Percentiles rank a stretch among this genome's conserved stretches.
phyloP scores from a whole-genome alignment of 2,797 vertebrate species.

The Falco novaeseelandiae region DNA sequence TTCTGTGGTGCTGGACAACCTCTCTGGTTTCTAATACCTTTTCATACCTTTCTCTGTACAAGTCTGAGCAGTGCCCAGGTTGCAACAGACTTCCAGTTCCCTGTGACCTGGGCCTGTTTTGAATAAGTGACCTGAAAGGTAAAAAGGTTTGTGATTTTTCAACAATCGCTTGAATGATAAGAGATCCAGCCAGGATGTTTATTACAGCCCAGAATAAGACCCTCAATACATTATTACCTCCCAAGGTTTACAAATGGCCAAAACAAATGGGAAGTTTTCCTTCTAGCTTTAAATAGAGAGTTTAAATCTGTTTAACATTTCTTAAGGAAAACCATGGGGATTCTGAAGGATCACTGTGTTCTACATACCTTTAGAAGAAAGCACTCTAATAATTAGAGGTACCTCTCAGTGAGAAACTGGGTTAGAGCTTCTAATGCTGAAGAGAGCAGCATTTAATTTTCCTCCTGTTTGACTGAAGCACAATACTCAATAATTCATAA shows the following conservation, averaged over 20 bases:
- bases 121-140: not conserved
- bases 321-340: not conserved
- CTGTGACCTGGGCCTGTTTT: not conserved
- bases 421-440: not conserved
- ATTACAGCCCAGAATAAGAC: not conserved
- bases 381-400: not conserved
- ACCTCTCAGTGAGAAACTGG: not conserved
- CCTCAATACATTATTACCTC: not conserved
- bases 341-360: not conserved
- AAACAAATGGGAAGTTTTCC: not conserved
- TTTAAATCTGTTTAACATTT: not conserved
- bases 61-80: not conserved
- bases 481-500: not conserved
- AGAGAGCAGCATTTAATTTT: not conserved
- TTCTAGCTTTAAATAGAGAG: not conserved
- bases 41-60: not conserved
- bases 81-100: not conserved
- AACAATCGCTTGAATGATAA: not conserved
- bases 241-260: not conserved
- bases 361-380: not conserved
- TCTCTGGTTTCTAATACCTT: not conserved
- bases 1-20: not conserved
- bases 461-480: not conserved
- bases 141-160: not conserved
- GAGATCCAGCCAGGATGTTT: not conserved